Percentiles rank a stretch among this genome's conserved stretches.
Evolutionary conservation across 2,888 invertebrate genomes (phyloP).

Genomic region (Chalcis sispes): DNA sequence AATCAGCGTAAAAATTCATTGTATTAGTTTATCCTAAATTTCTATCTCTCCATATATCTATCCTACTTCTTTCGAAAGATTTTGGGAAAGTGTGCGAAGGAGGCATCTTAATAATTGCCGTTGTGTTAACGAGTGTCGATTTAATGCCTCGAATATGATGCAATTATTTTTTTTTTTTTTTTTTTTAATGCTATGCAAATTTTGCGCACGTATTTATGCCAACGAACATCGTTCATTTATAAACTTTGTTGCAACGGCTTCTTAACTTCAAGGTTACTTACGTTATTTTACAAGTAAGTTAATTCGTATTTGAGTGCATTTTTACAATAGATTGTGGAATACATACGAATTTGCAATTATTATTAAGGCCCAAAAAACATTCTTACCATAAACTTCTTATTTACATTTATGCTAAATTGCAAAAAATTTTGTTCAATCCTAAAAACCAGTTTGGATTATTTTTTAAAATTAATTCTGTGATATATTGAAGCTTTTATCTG

Average conservation of each 20-base stretch:
- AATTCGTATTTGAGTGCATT: conserved; percentile 1
- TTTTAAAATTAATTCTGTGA: no score
- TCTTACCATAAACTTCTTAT: no score
- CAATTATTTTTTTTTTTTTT: conserved; percentile 5
- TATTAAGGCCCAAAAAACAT: not conserved
- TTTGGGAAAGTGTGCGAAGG: conserved; percentile 31
- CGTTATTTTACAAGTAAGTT: not conserved
- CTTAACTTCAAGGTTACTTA: conserved; percentile 1
- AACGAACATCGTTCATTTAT: not conserved
- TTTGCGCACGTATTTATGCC: not conserved
- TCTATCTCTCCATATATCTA: not conserved
- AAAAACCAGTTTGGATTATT: no score
- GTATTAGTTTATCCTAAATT: not conserved
- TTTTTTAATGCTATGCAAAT: conserved; percentile 13
- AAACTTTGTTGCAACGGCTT: not conserved
- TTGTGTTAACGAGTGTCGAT: conserved; percentile 5
- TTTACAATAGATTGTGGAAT: conserved; percentile 10
- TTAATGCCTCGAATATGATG: not conserved
- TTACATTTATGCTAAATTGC: no score
- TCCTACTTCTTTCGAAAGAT: conserved; percentile 18
- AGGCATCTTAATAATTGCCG: conserved; percentile 2
- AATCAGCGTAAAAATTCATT: not conserved
- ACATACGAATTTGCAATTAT: conserved; percentile 5
- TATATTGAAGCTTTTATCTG: no score
- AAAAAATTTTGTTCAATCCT: no score